Evolutionary conservation across 2,888 invertebrate species (phyloP).

Genomic region (Frankliniella intonsa): DNA sequence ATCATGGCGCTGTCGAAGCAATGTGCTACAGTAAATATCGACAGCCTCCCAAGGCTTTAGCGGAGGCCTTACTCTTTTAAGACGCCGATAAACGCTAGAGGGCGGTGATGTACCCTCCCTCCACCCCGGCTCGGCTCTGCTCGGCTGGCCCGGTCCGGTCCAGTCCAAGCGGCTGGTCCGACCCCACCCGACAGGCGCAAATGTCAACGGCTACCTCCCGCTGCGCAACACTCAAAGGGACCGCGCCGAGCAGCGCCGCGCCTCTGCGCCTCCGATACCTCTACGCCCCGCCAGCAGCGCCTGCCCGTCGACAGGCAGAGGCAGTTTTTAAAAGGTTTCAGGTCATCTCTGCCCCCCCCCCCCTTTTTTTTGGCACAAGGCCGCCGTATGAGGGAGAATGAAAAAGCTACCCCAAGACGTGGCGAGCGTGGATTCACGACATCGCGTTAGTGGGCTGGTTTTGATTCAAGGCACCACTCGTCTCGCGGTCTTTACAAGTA

Average conservation of each 20-base stretch:
- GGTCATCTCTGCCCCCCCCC: too few relatives aligned
- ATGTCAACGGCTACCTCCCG: not conserved
- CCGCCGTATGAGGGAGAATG: too few relatives aligned
- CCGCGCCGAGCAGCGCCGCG: not conserved
- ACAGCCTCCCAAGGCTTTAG: constrained; percentile 46
- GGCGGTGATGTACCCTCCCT: constrained; percentile 47
- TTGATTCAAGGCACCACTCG: constrained; percentile 38
- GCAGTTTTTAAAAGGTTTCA: too few relatives aligned
- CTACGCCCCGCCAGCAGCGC: not conserved
- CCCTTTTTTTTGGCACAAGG: not conserved
- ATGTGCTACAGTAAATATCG: constrained; percentile 38
- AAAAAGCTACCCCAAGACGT: too few relatives aligned
- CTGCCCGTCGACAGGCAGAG: too few relatives aligned
- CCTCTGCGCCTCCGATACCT: not conserved
- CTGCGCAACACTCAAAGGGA: not conserved
- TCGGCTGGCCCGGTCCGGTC: too few relatives aligned
- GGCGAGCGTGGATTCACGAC: too few relatives aligned
- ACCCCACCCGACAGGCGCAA: not conserved
- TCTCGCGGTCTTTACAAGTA: constrained; percentile 35
- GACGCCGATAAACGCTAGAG: constrained; percentile 53
- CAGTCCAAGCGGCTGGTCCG: too few relatives aligned
- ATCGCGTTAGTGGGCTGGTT: constrained; percentile 15
- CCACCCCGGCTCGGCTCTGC: too few relatives aligned
- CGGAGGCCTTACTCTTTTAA: constrained; percentile 48
- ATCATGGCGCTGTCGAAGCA: too few relatives aligned